phyloP scores from a whole-genome alignment of 2,797 vertebrate genomes.

The Zalophus californianus region DNA sequence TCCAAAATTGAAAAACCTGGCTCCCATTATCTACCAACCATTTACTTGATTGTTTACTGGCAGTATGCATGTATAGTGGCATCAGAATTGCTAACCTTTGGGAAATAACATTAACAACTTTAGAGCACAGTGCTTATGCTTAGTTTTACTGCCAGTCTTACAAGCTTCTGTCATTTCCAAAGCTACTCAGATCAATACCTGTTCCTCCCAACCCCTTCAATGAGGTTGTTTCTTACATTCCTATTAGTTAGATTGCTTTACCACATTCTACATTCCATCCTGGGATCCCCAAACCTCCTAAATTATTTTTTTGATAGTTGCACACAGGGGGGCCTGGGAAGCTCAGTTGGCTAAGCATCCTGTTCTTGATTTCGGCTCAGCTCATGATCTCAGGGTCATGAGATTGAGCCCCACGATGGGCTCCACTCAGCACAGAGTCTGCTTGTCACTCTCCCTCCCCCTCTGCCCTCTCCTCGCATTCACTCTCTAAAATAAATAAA shows the following conservation, averaged over 20 bases:
- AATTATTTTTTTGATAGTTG: neutral
- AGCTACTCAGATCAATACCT: neutral
- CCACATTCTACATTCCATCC: neutral
- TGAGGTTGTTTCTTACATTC: neutral
- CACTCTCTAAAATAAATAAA: no score
- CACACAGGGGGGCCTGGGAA: neutral
- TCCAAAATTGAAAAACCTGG: neutral
- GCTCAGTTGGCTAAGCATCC: neutral
- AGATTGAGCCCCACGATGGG: neutral
- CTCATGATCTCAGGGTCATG: neutral
- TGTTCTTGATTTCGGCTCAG: neutral
- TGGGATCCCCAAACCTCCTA: neutral
- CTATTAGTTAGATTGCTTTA: neutral
- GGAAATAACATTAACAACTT: neutral
- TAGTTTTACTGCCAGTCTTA: neutral
- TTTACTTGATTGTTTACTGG: neutral
- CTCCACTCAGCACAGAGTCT: neutral
- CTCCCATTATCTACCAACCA: neutral
- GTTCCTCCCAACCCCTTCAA: neutral
- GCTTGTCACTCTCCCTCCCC: neutral
- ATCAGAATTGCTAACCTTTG: neutral
- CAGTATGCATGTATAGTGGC: neutral
- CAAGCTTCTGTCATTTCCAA: neutral
- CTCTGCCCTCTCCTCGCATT: neutral
- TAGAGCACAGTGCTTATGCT: neutral